Base-by-base conservation (phyloP, 2,113 vertebrate genomes). In the Bufo bufo region DNA sequence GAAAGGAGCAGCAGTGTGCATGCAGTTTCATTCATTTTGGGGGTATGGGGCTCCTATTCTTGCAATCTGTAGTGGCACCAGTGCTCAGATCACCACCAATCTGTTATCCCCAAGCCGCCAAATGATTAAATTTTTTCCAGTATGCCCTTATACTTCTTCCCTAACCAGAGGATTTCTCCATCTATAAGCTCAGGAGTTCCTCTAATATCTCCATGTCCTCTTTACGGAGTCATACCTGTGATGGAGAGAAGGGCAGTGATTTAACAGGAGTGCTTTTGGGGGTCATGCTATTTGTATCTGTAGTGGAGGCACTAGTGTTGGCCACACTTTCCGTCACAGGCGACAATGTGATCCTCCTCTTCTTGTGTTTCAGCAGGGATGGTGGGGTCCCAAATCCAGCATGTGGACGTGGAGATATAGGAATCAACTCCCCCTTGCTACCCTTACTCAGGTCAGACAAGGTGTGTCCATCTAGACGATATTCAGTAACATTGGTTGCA, bases 251-350 rank as follows among this genome's bases (percentile, higher is more conserved):
- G 20, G 98, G 97, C 91, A 99, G 91, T 83, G 93, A 94, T 92
- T 99, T 99, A 71, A 99, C 98, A 0, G 98, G 98, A 0, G 98
- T 99, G 93, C 95, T 97, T 91, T 99, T 99, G 10, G 98, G 98
- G 0, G 98, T 99, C 95, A 97, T 97, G 90, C 96, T 95, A 88
- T 95, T 96, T 79, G 93, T 96, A 89, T 97, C 97, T 14, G 94
- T 92, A 90, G 92, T 91, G 4, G 97, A 97, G 0, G 94, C 84
- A 85, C 85, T 95, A 81, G 92, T 90, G 86, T 80, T 90, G 85
- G 85, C 0, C 0, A 91, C 89, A 0, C 90, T 94, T 90, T 96
- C 96, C 0, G 94, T 94, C 88, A 95, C 95, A 0, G 98, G 97
- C 0, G 98, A 99, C 43, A 97, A 92, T 10, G 95, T 94, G 0